Evolutionary conservation across 2,113 vertebrate genomes (phyloP).

Genomic region (Brachypteracias leptosomus): DNA sequence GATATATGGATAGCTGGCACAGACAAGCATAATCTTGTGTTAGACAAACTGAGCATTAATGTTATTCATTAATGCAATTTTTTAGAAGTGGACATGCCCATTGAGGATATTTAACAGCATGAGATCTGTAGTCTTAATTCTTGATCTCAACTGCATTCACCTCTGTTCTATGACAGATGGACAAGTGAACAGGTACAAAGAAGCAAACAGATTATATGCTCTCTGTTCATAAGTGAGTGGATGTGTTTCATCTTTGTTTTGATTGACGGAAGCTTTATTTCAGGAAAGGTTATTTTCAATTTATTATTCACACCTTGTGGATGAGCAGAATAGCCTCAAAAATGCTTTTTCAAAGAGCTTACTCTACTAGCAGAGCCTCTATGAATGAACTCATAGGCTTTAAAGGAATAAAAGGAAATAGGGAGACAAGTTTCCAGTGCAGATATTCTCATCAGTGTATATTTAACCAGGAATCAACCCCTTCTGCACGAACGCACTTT

Average conservation of each 20-base stretch:
- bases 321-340: neutral
- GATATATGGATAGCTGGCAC: neutral
- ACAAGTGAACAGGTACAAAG: neutral
- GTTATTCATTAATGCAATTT: neutral
- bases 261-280: conserved; percentile 35
- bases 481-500: neutral
- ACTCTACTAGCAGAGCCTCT: neutral
- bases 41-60: neutral
- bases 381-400: neutral
- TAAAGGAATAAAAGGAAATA: neutral
- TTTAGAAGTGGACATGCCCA: neutral
- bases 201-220: neutral
- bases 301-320: conserved; percentile 28
- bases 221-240: neutral
- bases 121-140: neutral
- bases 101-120: neutral
- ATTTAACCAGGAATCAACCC: neutral
- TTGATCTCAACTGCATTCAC: neutral
- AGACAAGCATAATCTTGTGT: neutral
- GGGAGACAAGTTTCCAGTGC: neutral
- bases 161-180: neutral
- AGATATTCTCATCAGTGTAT: neutral
- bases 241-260: conserved; percentile 7
- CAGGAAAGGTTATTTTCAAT: conserved; percentile 11
- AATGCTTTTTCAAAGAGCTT: conserved; percentile 2